Evolutionary conservation across 1,140 invertebrate species (phyloP).

Genomic region (Hyposmocoma kahamanoa): DNA sequence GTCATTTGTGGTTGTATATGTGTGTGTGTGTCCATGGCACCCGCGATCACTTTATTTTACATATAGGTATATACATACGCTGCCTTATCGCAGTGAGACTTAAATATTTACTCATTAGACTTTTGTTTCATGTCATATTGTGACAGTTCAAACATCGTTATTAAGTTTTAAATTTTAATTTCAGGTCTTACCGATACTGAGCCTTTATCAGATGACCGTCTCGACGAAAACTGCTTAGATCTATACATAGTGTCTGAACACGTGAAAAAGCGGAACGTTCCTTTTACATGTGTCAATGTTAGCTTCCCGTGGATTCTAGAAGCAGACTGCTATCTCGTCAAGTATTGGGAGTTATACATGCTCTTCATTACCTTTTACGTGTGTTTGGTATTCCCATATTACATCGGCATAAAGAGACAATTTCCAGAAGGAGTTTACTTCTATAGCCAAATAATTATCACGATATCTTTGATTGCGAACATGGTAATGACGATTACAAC

Average conservation of each 20-base stretch:
- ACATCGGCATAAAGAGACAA: constrained; percentile 42
- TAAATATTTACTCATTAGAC: too few species aligned
- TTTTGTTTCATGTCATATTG: too few species aligned
- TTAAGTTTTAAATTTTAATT: too few species aligned
- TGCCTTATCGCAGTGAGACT: too few species aligned
- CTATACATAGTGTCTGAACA: constrained; percentile 61
- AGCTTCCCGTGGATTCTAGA: constrained; percentile 59
- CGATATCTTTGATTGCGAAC: constrained; percentile 46
- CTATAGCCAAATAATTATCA: constrained; percentile 45
- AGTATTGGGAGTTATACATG: constrained; percentile 58
- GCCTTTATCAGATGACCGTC: too few species aligned
- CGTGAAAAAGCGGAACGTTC: constrained; percentile 41
- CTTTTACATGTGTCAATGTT: constrained; percentile 46
- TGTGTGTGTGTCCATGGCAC: too few species aligned
- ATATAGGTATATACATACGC: too few species aligned
- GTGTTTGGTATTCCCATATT: constrained; percentile 53
- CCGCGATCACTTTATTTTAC: too few species aligned
- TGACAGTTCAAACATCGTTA: too few species aligned
- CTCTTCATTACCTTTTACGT: constrained; percentile 45
- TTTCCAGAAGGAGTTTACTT: constrained; percentile 44
- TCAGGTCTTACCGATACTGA: too few species aligned
- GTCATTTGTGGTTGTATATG: too few species aligned
- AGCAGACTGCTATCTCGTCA: constrained; percentile 46
- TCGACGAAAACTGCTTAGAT: constrained; percentile 54
- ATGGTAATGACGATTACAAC: constrained; percentile 42